These are phyloP conservation scores for Candidula unifasciata DNA, from an alignment of 2,888 invertebrate species.

Conservation along the genomic window DNA sequence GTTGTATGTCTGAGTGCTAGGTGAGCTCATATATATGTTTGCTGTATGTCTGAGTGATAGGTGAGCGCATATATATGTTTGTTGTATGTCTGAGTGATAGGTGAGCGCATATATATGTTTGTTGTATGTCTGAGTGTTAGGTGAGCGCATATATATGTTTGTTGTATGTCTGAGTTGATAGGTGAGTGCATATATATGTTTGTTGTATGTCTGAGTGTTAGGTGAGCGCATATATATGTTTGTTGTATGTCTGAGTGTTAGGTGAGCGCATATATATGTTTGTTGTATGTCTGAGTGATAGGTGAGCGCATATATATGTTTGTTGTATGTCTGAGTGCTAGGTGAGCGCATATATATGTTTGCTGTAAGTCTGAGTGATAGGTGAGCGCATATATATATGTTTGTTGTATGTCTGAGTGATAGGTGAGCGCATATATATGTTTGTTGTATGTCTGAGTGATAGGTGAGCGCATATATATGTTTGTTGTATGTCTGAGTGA, in stretches of 20 bases:
- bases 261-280: no score
- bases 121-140: neutral
- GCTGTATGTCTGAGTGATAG: no score
- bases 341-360: neutral
- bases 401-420: neutral
- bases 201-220: no score
- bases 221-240: no score
- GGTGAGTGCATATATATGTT: neutral
- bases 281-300: no score
- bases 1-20: no score
- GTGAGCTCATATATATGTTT: no score
- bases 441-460: no score
- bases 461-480: no score
- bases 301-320: neutral
- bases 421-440: neutral
- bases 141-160: neutral
- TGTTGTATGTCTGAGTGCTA: neutral
- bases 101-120: neutral
- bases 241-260: no score
- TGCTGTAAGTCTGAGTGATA: neutral
- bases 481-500: no score
- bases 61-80: neutral
- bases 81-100: neutral
- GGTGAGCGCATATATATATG: neutral
- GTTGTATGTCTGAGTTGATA: neutral